Evolutionary conservation across 2,888 invertebrate genomes (phyloP).

Genomic region (Yponomeuta plumbellus): DNA sequence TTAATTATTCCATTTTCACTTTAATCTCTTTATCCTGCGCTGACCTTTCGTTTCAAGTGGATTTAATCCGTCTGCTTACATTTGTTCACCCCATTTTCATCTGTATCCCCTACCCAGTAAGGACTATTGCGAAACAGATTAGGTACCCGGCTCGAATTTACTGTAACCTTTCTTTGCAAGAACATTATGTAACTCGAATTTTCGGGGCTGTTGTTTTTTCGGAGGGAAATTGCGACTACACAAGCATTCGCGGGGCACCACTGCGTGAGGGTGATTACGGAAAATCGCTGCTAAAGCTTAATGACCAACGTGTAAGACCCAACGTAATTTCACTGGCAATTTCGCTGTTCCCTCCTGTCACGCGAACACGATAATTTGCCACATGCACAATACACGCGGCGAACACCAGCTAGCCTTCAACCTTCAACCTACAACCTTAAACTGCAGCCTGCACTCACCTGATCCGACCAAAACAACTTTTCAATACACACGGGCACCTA

Average conservation of each 20-base stretch:
- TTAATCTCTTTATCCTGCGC: constrained; percentile 40
- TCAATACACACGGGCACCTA: constrained; percentile 38
- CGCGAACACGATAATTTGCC: constrained; percentile 46
- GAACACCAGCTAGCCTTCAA: constrained; percentile 24
- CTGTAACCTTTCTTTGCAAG: constrained; percentile 13
- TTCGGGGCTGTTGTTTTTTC: neutral
- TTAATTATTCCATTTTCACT: constrained; percentile 44
- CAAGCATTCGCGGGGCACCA: neutral
- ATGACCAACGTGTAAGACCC: constrained; percentile 13
- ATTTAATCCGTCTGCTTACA: constrained; percentile 18
- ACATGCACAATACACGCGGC: constrained; percentile 23
- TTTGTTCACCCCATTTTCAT: neutral
- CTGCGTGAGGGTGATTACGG: constrained; percentile 13
- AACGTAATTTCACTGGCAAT: constrained; percentile 23
- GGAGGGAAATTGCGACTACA: neutral
- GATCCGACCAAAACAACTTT: constrained; percentile 65
- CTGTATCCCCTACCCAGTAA: neutral
- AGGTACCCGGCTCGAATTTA: neutral
- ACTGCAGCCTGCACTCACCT: constrained; percentile 54
- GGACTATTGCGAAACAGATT: constrained; percentile 7
- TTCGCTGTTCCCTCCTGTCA: constrained; percentile 36
- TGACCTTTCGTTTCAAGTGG: constrained; percentile 36
- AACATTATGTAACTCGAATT: constrained; percentile 12
- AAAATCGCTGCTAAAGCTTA: constrained; percentile 14
- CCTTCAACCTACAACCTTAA: constrained; percentile 55